These are phyloP conservation scores for Platysteira castanea DNA, from an alignment of 2,113 vertebrate species.

Conservation along the genomic window DNA sequence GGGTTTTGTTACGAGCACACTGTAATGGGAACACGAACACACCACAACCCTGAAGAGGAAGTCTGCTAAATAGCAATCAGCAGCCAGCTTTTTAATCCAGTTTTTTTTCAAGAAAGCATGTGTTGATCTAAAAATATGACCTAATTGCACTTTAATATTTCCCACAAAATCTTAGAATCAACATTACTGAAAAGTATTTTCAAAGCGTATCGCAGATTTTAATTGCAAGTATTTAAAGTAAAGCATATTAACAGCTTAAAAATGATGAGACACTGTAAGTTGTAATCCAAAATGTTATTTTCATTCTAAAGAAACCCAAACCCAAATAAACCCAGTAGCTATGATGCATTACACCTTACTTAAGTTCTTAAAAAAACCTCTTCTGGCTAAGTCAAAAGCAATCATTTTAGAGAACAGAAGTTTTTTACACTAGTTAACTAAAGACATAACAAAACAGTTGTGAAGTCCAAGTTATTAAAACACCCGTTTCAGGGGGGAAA, in stretches of 20 bases:
- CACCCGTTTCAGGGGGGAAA: background rate
- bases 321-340: background rate
- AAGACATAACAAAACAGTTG: background rate
- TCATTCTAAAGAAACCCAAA: background rate
- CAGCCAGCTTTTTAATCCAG: background rate
- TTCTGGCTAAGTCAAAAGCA: background rate
- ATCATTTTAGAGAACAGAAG: background rate
- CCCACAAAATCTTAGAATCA: background rate
- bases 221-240: background rate
- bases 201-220: background rate
- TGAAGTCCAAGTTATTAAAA: background rate
- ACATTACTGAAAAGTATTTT: background rate
- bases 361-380: background rate
- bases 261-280: background rate
- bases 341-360: background rate
- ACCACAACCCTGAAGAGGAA: conserved; percentile 20
- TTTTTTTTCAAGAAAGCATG: background rate
- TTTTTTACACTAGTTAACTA: background rate
- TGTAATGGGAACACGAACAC: background rate
- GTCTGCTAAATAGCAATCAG: background rate
- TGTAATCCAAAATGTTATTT: background rate
- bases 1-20: background rate
- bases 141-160: background rate
- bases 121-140: background rate
- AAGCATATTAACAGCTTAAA: background rate